Evolutionary conservation across 2,113 vertebrate species (phyloP), one percentile per base, ranked within the genome.

Genomic region (Balaenoptera acutorostrata): DNA sequence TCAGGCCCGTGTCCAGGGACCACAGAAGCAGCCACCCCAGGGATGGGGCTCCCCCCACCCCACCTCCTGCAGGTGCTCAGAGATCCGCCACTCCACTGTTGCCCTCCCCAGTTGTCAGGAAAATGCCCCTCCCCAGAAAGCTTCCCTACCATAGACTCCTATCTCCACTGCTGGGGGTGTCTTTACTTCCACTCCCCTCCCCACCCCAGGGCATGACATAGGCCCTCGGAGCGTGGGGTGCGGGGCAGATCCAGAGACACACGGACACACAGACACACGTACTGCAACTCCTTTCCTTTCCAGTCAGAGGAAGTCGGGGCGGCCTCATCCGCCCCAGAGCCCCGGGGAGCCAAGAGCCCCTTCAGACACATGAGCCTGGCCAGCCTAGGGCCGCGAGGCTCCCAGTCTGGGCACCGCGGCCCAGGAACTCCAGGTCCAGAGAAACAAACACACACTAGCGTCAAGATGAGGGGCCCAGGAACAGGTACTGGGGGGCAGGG

Each of bases 361-460:
- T 6, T 13, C 17, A 41, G 39, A 31, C 39, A 15, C 1, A 12
- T 15, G 2, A 55, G 8, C 5, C 0, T 13, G 0, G 0, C 31
- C 1, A 0, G 21, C 36, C 0, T 1, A n/a, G 36, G 41, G 64
- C 64, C 31, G 25, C 2, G 11, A 69, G 27, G 27, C 55, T 29
- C 69, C 15, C 18, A 1, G 18, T 9, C 7, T 41, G 20, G 8
- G 2, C 17, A 52, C 8, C 1, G 8, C 33, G 2, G 82, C 64
- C 20, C 1, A 2, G 27, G 23, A 12, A 9, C 61, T 69, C 71
- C 31, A 3, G 52, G 44, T 71, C 44, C 69, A 78, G 3, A 23
- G 49, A 55, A 11, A 33, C n/a, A 12, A 18, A 75, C 9, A 61
- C 14, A 15, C 3, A 0, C 18, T 1, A 1, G 44, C 3, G 23